These are phyloP conservation scores for Sussaba pulchella DNA, from an alignment of 2,888 invertebrate genomes.

Conservation along the genomic window DNA sequence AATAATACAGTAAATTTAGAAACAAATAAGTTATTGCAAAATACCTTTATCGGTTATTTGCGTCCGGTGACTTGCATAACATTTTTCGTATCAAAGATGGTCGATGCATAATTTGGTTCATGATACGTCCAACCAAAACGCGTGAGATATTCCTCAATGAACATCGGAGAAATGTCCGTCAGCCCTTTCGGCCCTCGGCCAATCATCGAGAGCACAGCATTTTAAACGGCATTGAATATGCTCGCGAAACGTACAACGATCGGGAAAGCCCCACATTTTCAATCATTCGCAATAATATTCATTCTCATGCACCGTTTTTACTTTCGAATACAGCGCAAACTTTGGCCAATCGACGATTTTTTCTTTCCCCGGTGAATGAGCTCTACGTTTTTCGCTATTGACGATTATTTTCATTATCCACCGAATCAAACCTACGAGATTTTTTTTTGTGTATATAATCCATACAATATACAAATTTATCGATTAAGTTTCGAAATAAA, in stretches of 20 bases:
- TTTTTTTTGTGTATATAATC: slow-evolving; percentile 57
- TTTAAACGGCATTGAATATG: slow-evolving; percentile 37
- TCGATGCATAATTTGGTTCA: too few species aligned
- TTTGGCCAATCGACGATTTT: slow-evolving; percentile 2
- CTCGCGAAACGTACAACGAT: slow-evolving; percentile 62
- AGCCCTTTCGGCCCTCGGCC: too few species aligned
- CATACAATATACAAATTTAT: slow-evolving; percentile 24
- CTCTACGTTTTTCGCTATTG: neutral
- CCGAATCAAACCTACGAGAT: slow-evolving; percentile 29
- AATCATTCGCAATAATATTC: slow-evolving; percentile 37
- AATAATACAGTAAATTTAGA: too few species aligned
- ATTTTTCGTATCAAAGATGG: too few species aligned
- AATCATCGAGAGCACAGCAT: slow-evolving; percentile 32
- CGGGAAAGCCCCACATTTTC: slow-evolving; percentile 53
- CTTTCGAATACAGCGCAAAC: slow-evolving; percentile 15
- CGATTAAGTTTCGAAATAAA: neutral
- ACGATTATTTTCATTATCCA: slow-evolving; percentile 28
- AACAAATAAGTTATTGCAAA: too few species aligned
- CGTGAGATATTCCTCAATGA: too few species aligned
- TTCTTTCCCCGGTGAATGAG: neutral
- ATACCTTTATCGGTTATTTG: too few species aligned
- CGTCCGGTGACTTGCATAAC: too few species aligned
- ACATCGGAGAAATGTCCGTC: too few species aligned
- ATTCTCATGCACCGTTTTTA: slow-evolving; percentile 35
- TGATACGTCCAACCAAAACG: too few species aligned